Evolutionary conservation across 2,113 vertebrate genomes (phyloP).

Genomic region (Thamnophis sirtalis): DNA sequence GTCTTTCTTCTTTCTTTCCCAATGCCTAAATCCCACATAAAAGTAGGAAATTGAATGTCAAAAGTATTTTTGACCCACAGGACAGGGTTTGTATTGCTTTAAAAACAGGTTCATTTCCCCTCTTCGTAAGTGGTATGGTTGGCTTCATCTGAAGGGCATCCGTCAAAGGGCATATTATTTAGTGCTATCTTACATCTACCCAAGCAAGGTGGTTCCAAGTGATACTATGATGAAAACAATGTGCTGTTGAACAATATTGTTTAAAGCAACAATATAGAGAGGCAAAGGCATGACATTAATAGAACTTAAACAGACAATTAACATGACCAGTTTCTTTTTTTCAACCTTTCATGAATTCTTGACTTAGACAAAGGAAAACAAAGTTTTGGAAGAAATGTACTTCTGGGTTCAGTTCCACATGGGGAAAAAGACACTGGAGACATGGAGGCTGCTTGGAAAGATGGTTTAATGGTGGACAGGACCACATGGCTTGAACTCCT

Average conservation of each 20-base stretch:
- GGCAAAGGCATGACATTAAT: background rate
- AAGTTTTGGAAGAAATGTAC: no score
- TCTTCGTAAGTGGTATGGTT: background rate
- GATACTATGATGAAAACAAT: conserved; percentile 4
- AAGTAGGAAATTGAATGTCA: background rate
- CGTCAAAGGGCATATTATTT: background rate
- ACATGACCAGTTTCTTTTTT: background rate
- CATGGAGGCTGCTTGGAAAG: no score
- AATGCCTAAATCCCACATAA: background rate
- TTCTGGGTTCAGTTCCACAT: no score
- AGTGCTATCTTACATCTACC: background rate
- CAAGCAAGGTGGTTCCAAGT: background rate
- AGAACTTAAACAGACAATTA: background rate
- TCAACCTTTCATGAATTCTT: background rate
- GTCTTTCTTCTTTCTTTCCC: background rate
- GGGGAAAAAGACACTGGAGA: no score
- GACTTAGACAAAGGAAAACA: background rate
- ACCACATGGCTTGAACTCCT: no score
- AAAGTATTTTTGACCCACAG: background rate
- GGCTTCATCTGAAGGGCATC: background rate
- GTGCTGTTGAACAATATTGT: background rate
- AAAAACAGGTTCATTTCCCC: background rate
- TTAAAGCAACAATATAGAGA: background rate
- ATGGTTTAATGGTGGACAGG: no score
- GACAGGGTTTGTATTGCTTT: background rate